Conservation (phyloP, 2,888 invertebrate species). For the Bruchidius siliquastri region DNA sequence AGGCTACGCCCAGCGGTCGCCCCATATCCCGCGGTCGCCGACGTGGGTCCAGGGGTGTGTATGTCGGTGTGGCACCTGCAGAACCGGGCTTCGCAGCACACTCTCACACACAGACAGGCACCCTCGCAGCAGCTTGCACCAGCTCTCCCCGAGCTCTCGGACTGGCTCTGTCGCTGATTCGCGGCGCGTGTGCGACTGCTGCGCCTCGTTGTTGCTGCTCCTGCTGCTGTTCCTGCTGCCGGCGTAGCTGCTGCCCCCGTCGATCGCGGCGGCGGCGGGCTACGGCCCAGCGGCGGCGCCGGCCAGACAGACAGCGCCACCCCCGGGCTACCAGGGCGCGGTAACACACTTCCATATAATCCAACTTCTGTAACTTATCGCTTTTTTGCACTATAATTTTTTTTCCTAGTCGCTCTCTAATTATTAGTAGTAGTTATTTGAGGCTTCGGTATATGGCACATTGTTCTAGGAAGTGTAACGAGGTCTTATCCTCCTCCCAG, state of each 20-base stretch:
- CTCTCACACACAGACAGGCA: neutral
- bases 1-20: neutral
- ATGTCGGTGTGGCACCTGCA: neutral
- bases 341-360: no score
- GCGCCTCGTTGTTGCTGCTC: neutral
- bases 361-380: no score
- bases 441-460: no score
- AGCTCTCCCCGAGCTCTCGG: no score
- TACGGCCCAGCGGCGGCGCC: neutral
- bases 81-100: neutral
- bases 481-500: no score
- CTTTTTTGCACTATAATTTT: no score
- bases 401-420: no score
- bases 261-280: neutral
- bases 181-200: neutral
- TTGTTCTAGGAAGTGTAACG: no score
- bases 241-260: neutral
- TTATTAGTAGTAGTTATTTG: no score
- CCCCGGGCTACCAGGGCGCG: neutral
- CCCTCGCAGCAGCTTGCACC: neutral
- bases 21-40: neutral
- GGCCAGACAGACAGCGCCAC: neutral
- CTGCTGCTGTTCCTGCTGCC: neutral
- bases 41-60: neutral
- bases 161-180: neutral